Conservation (phyloP, 1,140 invertebrate species). For the Pogonognathellus flavescens region DNA sequence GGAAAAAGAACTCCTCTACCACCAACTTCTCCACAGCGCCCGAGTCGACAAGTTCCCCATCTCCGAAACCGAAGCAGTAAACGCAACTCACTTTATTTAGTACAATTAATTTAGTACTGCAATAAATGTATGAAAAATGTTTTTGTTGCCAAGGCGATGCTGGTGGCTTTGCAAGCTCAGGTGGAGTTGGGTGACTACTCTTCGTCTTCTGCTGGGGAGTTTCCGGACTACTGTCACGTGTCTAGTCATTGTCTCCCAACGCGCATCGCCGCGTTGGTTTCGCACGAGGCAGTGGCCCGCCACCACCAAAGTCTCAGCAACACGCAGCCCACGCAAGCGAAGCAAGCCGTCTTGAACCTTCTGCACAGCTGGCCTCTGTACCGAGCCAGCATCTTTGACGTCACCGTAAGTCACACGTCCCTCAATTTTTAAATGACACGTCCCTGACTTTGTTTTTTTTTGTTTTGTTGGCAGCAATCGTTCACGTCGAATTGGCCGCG, state of each 20-base stretch:
- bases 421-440: too few species aligned
- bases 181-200: slow-evolving; percentile 88
- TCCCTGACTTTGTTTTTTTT: too few species aligned
- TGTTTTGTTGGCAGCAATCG: slow-evolving; percentile 92
- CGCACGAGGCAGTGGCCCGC: slow-evolving; percentile 83
- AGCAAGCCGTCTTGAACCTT: slow-evolving; percentile 93
- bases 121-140: too few species aligned
- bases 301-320: slow-evolving; percentile 90
- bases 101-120: neutral
- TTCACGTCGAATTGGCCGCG: slow-evolving; percentile 96
- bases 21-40: slow-evolving; percentile 92
- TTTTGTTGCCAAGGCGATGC: slow-evolving; percentile 78
- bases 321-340: slow-evolving; percentile 86
- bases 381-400: slow-evolving; percentile 93
- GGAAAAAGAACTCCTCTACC: slow-evolving; percentile 95
- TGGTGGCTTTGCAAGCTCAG: slow-evolving; percentile 93
- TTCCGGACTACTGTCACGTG: slow-evolving; percentile 76
- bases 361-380: slow-evolving; percentile 94
- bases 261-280: slow-evolving; percentile 81
- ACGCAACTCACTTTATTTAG: slow-evolving; percentile 69
- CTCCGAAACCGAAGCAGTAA: slow-evolving; percentile 91
- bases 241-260: slow-evolving; percentile 78
- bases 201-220: slow-evolving; percentile 70
- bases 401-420: slow-evolving; percentile 72
- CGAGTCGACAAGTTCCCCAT: slow-evolving; percentile 91